Percentiles rank a stretch among this genome's conserved stretches.
Conservation (phyloP, 2,113 vertebrate species). For the Pelodiscus sinensis region DNA sequence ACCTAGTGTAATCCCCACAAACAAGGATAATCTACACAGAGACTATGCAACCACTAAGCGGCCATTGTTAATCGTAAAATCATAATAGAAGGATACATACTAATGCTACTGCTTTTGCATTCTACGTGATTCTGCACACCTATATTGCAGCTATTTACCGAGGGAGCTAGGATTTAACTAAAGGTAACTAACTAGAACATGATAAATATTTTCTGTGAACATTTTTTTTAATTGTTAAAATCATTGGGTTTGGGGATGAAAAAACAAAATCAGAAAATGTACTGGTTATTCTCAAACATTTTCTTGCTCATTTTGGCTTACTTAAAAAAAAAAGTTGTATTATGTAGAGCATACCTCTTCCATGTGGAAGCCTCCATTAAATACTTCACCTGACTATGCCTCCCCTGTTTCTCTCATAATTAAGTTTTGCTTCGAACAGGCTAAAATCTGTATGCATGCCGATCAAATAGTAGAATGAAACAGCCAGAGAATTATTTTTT, state of each 20-base stretch:
- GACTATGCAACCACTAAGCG: background rate
- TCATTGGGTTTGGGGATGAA: background rate
- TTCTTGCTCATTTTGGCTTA: background rate
- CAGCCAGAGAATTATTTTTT: background rate
- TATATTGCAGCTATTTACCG: background rate
- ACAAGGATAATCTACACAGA: background rate
- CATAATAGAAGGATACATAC: background rate
- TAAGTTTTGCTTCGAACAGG: background rate
- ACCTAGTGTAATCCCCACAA: background rate
- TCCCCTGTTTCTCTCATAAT: background rate
- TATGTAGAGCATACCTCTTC: background rate
- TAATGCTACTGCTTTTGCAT: background rate
- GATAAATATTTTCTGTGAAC: background rate
- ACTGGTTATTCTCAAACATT: background rate
- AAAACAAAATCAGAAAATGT: background rate
- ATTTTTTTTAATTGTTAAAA: background rate
- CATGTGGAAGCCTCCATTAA: background rate
- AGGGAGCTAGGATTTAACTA: background rate
- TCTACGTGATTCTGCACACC: background rate
- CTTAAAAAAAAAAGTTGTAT: background rate
- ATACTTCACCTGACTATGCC: background rate
- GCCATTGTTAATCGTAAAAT: background rate
- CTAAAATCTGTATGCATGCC: background rate
- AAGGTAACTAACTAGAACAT: background rate
- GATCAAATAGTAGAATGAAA: background rate